Base-by-base conservation (phyloP, 2,797 vertebrate genomes). In the Tenualosa thibaudeaui region DNA sequence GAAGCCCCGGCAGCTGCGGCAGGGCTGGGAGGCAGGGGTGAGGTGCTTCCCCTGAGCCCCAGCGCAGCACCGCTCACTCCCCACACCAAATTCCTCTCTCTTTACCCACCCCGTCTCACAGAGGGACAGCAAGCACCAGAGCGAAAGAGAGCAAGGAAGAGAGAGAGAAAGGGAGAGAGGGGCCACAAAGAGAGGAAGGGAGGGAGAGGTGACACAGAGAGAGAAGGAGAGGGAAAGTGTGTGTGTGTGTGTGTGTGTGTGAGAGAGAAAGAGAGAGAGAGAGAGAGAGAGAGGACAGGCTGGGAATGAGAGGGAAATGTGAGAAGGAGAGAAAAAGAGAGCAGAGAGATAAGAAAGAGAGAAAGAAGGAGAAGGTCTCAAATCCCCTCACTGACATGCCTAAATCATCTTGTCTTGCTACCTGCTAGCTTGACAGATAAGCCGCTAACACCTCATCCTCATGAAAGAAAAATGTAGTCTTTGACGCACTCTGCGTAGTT, bases 41-140 rank as follows among this genome's bases (percentile, higher is more conserved):
- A 40, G n/a, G 65, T 71, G 31, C 65, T 87, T 88, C 92, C 87
- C 84, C 85, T 46, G 68, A 83, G 82, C 83, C 82, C 49, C 22
- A 40, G 51, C 10, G 12, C 71, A 82, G 85, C 60, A 24, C 83
- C 54, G 50, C 60, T 31, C 54, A 51, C 78, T 84, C 56, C 31
- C 75, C 26, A 3, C 51, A 19, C 89, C 88, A 91, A 91, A 93
- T 91, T 93, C 91, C 89, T 90, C 88, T 90, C 92, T 93, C 91
- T 91, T 94, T 93, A 95, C 92, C 89, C 83, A 81, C 88, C 90
- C 91, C 91, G 91, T 93, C 89, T 92, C 86, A n/a, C 0, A 88
- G 60, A 84, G 84, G 83, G 91, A 88, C 88, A 86, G 26, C 87
- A 81, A 92, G 89, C 90, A 92, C 91, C 92, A 91, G 54, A 56